Conservation (phyloP, 1,140 invertebrate species). For the Heliconius congener region DNA sequence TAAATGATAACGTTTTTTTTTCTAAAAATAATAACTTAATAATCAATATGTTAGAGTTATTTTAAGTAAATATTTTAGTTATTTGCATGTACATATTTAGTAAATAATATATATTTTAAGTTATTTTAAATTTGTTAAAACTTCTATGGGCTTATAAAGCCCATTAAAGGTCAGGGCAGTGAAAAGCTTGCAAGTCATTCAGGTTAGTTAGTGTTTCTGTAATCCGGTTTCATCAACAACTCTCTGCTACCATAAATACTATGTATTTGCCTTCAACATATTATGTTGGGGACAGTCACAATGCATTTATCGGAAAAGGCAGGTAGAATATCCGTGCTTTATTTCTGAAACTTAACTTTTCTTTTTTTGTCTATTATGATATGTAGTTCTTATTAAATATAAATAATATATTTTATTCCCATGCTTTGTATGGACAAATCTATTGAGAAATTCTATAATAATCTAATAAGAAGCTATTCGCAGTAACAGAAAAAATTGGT, state of each 20-base stretch:
- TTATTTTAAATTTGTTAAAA: too few species aligned
- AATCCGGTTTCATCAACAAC: constrained; percentile 9
- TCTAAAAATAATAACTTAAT: not conserved
- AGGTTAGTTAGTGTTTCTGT: constrained; percentile 3
- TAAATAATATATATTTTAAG: not conserved
- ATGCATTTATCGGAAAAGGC: not conserved
- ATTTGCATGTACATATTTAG: not conserved
- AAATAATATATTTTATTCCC: too few species aligned
- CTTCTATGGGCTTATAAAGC: not conserved
- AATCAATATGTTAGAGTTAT: not conserved
- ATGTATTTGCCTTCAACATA: constrained; percentile 10
- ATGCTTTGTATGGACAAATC: too few species aligned
- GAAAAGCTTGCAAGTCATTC: constrained; percentile 1
- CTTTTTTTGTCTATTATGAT: too few species aligned
- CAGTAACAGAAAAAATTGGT: not conserved
- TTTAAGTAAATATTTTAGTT: not conserved
- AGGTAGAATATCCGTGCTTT: not conserved
- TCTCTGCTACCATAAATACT: constrained; percentile 4
- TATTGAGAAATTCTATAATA: not conserved
- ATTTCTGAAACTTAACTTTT: too few species aligned
- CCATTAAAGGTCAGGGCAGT: constrained; percentile 8
- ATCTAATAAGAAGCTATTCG: not conserved
- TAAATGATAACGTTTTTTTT: not conserved
- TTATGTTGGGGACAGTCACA: constrained; percentile 5
- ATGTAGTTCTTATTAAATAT: too few species aligned